phyloP scores from a whole-genome alignment of 1,140 invertebrate genomes.

The Drosophila sp. region DNA sequence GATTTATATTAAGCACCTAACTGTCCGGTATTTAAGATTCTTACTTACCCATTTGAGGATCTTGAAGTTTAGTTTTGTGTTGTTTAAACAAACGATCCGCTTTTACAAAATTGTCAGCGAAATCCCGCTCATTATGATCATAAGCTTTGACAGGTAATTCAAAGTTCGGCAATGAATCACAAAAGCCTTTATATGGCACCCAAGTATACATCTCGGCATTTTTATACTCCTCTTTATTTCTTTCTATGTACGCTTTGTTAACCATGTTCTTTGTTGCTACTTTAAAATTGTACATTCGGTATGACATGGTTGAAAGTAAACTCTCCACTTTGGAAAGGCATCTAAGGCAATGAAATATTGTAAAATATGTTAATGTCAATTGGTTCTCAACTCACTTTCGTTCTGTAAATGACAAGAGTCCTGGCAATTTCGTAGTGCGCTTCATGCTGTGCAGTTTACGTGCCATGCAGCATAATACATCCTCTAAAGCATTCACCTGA shows the following conservation, averaged over 20 bases:
- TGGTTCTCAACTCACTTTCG: conserved; percentile 1
- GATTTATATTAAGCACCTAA: neutral
- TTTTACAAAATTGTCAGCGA: neutral
- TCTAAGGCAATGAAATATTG: neutral
- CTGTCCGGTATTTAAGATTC: neutral
- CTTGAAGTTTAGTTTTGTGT: neutral
- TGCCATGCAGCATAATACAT: conserved; percentile 41
- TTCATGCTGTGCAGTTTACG: conserved; percentile 41
- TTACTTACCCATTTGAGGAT: neutral
- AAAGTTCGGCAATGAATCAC: neutral
- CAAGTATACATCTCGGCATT: neutral
- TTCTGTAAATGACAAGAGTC: conserved; percentile 3
- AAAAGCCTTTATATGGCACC: neutral
- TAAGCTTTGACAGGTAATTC: neutral
- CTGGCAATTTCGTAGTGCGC: conserved; percentile 40
- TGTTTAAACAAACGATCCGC: neutral
- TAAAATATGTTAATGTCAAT: neutral
- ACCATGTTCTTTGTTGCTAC: neutral
- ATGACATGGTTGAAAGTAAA: neutral
- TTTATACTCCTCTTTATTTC: neutral
- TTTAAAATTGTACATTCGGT: conserved; percentile 14
- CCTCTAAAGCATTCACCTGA: conserved; percentile 25
- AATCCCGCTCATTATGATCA: neutral
- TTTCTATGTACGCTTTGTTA: neutral
- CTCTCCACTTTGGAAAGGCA: neutral